Evolutionary conservation across 1,140 invertebrate genomes (phyloP), one percentile per base, ranked within the genome.

Genomic region (Drosophila lacteicornis): DNA sequence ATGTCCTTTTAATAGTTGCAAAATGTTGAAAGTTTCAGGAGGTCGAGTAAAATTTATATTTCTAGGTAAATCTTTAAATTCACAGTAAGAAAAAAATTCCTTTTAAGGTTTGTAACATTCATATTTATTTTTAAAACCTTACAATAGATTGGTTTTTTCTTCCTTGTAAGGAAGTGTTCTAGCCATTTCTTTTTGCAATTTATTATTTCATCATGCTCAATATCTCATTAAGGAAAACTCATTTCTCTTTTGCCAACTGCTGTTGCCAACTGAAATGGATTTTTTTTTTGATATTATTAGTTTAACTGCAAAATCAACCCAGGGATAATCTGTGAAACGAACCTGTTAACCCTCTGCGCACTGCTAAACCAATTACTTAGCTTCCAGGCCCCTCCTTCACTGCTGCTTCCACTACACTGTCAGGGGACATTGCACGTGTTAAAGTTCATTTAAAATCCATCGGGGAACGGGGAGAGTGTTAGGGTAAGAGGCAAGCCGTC

Each of bases 391-490:
- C 80, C 82, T 45, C 17, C 74, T 45, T 36, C 30, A 33, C 19
- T 13, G 49, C 25, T 17, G 49, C 25, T 17, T 27, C 36, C 47
- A 19, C 47, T 33, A 33, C 47, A 42, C 61, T 57, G 47, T 50
- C 38, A 50, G 49, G 59, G 62, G 70, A 76, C 80, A 58, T 77
- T 67, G 80, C 83, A 88, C 86, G 83, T 88, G 84, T 90, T 88
- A 88, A 87, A 87, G 84, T 88, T 87, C 84, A 87, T 87, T 87
- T 87, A 88, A 87, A 87, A 87, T 87, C 84, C 84, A 88, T 87
- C 77, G 83, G 84, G 79, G 71, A 66, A 51, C 27, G n/a, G n/a
- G 36, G 36, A 42, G 12, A 15, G 38, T 22, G 19, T n/a, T 30
- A 22, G 49, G 49, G 27, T 45, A 49, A 15, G 43, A 15, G 43